phyloP scores from a whole-genome alignment of 2,888 invertebrate species.

The Plebejus anna region DNA sequence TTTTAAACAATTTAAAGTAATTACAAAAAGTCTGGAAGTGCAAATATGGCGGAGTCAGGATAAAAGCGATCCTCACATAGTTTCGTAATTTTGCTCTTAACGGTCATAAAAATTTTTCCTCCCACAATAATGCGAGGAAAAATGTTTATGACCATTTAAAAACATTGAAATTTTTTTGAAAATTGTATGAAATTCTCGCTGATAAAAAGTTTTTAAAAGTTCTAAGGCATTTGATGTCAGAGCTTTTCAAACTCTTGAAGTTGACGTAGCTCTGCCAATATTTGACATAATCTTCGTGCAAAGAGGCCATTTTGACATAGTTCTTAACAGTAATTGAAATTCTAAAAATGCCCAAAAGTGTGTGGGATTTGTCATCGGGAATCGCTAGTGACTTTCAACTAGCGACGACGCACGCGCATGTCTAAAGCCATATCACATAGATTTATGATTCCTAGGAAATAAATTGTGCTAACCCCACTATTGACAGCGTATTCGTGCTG shows the following conservation, averaged over 20 bases:
- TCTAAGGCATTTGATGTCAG: not conserved
- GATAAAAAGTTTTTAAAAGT: not conserved
- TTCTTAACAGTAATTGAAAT: no score
- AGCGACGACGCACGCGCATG: no score
- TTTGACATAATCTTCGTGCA: no score
- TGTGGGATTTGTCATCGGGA: no score
- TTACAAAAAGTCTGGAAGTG: not conserved
- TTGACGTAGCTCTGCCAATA: no score
- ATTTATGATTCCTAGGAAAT: no score
- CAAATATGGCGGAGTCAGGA: not conserved
- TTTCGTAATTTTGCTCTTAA: not conserved
- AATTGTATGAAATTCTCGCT: not conserved
- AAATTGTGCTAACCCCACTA: no score
- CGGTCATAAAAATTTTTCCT: not conserved
- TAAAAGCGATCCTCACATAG: not conserved
- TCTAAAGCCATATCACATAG: no score
- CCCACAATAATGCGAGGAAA: not conserved
- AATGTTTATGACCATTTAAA: not conserved
- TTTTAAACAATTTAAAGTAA: no score
- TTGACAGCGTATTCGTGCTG: not conserved
- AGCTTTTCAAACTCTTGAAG: not conserved
- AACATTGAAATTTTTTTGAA: not conserved
- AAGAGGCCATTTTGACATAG: no score
- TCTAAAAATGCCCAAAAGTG: no score
- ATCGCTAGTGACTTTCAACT: no score